A percentile compares a stretch with the other conserved stretches of the same genome.
These are phyloP conservation scores for Sebastes taczanowskii DNA, from an alignment of 2,797 vertebrate species.

Conservation along the genomic window DNA sequence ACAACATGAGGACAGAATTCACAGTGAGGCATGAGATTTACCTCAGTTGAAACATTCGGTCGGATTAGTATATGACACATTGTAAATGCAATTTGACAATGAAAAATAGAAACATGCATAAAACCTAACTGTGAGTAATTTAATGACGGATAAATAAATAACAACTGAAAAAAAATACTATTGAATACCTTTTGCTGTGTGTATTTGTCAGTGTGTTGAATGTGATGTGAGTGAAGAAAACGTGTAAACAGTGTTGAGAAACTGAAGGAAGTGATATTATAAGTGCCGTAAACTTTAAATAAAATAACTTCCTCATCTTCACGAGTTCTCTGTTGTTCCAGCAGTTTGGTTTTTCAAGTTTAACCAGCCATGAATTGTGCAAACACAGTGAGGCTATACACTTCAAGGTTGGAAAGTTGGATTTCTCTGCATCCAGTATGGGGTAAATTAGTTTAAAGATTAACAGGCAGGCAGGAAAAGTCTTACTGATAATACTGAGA, in stretches of 20 bases:
- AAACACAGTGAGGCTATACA: background rate
- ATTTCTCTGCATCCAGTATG: background rate
- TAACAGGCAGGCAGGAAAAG: background rate
- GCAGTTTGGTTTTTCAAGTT: constrained; percentile 2
- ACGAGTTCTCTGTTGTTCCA: background rate
- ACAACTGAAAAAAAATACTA: background rate
- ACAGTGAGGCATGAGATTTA: background rate
- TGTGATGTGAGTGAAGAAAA: background rate
- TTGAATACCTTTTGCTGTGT: background rate
- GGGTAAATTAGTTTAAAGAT: constrained; percentile 20
- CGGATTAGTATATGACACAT: background rate
- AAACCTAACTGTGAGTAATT: background rate
- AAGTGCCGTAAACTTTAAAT: background rate
- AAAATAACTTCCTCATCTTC: background rate
- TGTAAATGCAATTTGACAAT: background rate
- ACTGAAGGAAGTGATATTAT: background rate
- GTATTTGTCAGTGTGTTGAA: background rate
- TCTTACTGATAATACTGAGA: background rate
- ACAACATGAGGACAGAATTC: constrained; percentile 8
- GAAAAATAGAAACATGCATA: background rate
- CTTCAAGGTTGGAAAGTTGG: constrained; percentile 16
- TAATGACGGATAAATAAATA: background rate
- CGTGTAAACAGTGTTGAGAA: background rate
- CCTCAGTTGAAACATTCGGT: background rate
- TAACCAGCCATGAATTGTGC: background rate